phyloP scores from a whole-genome alignment of 1,140 invertebrate species.

The Onthophagus taurus region DNA sequence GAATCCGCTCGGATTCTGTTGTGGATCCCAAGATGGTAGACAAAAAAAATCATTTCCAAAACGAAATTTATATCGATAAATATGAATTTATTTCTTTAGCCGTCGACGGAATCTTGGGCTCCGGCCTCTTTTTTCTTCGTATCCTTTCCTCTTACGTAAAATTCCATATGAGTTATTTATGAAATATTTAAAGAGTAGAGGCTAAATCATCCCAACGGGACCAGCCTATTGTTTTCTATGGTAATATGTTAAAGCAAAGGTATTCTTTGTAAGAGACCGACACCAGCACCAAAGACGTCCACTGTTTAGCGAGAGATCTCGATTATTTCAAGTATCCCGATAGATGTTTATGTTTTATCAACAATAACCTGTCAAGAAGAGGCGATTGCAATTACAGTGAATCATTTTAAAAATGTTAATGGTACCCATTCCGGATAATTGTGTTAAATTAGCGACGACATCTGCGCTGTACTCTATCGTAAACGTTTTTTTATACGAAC shows the following conservation, averaged over 20 bases:
- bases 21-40: too few relatives aligned
- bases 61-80: too few relatives aligned
- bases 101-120: too few relatives aligned
- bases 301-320: background rate
- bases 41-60: too few relatives aligned
- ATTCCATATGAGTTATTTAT: slow-evolving; percentile 10
- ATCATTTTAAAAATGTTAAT: background rate
- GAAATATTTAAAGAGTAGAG: slow-evolving; percentile 1
- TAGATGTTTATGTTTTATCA: background rate
- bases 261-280: background rate
- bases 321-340: background rate
- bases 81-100: too few relatives aligned
- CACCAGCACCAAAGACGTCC: background rate
- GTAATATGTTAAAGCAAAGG: background rate
- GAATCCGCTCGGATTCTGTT: too few relatives aligned
- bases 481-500: too few relatives aligned
- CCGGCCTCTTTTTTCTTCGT: too few relatives aligned
- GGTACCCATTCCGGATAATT: too few relatives aligned
- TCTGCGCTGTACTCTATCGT: too few relatives aligned
- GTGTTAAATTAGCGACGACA: too few relatives aligned
- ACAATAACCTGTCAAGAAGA: background rate
- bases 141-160: background rate
- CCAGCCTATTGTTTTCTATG: slow-evolving; percentile 5
- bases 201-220: background rate
- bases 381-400: background rate